A percentile compares a stretch with the other conserved stretches of the same genome.
phyloP scores from a whole-genome alignment of 2,113 vertebrate genomes.

The Cyprinodon variegatus region DNA sequence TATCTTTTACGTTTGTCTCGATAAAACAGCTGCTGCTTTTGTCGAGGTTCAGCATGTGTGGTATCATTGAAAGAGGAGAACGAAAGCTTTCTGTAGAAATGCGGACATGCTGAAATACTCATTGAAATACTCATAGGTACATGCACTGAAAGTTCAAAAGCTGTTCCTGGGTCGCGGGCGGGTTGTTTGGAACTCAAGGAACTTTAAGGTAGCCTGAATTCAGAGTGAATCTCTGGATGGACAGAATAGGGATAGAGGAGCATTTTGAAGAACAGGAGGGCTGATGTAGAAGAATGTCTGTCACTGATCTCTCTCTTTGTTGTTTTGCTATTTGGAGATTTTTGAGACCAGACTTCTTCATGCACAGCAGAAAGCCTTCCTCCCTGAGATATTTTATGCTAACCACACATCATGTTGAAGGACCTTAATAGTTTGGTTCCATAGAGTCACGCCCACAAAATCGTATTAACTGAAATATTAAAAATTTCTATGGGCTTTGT shows the following conservation, averaged over 20 bases:
- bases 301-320: background rate
- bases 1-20: too few species aligned
- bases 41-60: too few species aligned
- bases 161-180: too few species aligned
- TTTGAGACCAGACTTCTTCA: background rate
- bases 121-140: too few species aligned
- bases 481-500: background rate
- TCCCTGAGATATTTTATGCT: background rate
- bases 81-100: too few species aligned
- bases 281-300: conserved; percentile 34
- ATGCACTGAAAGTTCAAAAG: too few species aligned
- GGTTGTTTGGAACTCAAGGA: too few species aligned
- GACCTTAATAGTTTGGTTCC: background rate
- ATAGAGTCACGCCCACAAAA: background rate
- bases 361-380: too few species aligned
- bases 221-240: conserved; percentile 32
- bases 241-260: conserved; percentile 6
- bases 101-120: too few species aligned
- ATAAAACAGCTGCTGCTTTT: too few species aligned
- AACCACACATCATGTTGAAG: background rate
- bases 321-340: background rate
- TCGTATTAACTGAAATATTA: background rate
- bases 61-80: too few species aligned
- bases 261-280: conserved; percentile 43
- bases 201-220: conserved; percentile 28